phyloP scores from a whole-genome alignment of 2,888 invertebrate species.

The Halictus quadricinctus region DNA sequence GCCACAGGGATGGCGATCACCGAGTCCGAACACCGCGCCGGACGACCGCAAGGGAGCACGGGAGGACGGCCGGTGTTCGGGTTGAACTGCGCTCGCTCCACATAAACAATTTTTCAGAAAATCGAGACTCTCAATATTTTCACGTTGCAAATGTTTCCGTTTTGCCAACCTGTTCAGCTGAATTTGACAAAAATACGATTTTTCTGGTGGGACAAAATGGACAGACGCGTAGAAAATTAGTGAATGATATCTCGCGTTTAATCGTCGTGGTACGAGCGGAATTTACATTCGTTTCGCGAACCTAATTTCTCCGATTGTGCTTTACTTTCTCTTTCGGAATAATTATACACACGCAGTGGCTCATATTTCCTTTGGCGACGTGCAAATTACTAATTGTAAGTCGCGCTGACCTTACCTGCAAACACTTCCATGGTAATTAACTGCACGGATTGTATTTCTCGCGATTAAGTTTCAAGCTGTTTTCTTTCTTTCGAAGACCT shows the following conservation, averaged over 20 bases:
- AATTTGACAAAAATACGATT: no score
- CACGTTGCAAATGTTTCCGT: no score
- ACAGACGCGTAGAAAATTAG: no score
- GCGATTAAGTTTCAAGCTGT: not conserved
- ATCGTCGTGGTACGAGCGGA: not conserved
- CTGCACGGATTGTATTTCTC: not conserved
- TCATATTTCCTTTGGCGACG: slow-evolving; percentile 13
- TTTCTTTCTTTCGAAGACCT: no score
- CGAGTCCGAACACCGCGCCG: slow-evolving; percentile 27
- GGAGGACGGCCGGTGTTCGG: not conserved
- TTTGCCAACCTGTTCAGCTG: no score
- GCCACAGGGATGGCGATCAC: slow-evolving; percentile 55
- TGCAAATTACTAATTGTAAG: slow-evolving; percentile 6
- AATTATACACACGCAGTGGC: not conserved
- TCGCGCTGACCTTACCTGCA: not conserved
- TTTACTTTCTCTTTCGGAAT: slow-evolving; percentile 10
- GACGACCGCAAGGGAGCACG: slow-evolving; percentile 33
- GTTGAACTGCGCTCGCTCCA: not conserved
- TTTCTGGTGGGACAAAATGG: no score
- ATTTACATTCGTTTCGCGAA: not conserved
- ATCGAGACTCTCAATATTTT: no score
- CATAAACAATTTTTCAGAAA: not conserved
- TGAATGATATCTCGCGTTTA: no score
- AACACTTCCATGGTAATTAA: slow-evolving; percentile 1
- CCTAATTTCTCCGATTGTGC: not conserved